Base-by-base conservation (phyloP, 2,113 vertebrate species). In the Anarhynchus alexandrinus region DNA sequence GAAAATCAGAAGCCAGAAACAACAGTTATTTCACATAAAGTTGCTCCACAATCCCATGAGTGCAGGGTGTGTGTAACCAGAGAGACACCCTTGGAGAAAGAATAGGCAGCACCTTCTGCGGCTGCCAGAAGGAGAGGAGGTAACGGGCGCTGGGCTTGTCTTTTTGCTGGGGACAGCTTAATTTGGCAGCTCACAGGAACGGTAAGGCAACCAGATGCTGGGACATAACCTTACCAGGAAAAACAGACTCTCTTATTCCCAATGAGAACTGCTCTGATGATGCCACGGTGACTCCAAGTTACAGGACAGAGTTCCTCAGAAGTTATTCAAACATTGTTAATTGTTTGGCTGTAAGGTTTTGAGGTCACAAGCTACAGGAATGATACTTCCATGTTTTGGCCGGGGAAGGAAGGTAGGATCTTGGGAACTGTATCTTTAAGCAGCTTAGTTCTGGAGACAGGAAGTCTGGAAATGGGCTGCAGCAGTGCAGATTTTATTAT, bases 401-500 rank as follows among this genome's bases (percentile, higher is more conserved):
- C 0, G 1, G 55, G 59, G 80, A 88, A 86, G 87, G 74, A 90
- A 93, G 90, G 88, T 74, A 51, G 85, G 58, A 81, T 92, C 88
- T 86, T 4, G 0, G 79, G 76, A 95, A 45, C 64, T 90, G 79
- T 93, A 40, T 90, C 90, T 94, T 96, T 92, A 96, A 95, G 82
- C 72, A 81, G 90, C 82, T 95, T 94, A 92, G 64, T 83, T 94
- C 79, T 90, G 76, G 90, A 96, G 96, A 90, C 82, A 78, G 89
- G 84, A 94, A 93, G 90, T 90, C 90, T 96, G 95, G 88, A 36
- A 34, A 92, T 55, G 82, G 95, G 92, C 85, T 92, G 90, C 94
- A 94, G 93, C 88, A 95, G 95, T 71, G 55, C 92, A 95, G 96
- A n/a, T 92, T 93, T 94, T 88, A 93, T 96, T 95, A 95, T 92